Evolutionary conservation across 2,113 vertebrate species (phyloP).

Genomic region (Brienomyrus longianalis): DNA sequence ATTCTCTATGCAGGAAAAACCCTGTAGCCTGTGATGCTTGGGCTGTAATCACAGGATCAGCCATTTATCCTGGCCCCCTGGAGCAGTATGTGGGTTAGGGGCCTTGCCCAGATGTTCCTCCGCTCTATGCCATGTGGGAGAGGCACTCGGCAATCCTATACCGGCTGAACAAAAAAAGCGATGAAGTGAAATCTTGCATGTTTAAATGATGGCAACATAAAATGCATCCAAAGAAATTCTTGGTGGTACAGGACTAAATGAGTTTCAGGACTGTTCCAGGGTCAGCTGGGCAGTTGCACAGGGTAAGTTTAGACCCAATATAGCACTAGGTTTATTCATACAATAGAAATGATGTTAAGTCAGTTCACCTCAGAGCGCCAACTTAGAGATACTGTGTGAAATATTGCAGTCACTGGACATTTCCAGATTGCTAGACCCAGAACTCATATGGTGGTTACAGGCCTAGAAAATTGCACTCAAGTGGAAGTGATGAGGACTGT

Average conservation of each 20-base stretch:
- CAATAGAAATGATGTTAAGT: background rate
- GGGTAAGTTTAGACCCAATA: background rate
- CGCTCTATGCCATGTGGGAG: background rate
- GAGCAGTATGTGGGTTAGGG: background rate
- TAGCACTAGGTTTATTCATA: background rate
- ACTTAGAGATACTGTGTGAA: background rate
- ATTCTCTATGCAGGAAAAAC: background rate
- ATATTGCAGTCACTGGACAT: background rate
- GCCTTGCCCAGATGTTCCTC: background rate
- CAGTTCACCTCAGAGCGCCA: background rate
- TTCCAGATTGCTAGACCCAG: background rate
- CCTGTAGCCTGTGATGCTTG: background rate
- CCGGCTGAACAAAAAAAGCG: background rate
- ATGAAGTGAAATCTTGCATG: background rate
- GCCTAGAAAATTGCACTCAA: background rate
- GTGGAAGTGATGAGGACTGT: background rate
- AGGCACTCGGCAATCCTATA: background rate
- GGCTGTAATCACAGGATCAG: background rate
- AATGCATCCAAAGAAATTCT: background rate
- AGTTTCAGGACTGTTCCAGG: background rate
- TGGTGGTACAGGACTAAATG: background rate
- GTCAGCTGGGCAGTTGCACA: background rate
- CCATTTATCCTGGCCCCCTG: background rate
- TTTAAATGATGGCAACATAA: background rate
- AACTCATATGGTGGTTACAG: background rate